phyloP scores from a whole-genome alignment of 2,797 vertebrate species.

The Salmo trutta region DNA sequence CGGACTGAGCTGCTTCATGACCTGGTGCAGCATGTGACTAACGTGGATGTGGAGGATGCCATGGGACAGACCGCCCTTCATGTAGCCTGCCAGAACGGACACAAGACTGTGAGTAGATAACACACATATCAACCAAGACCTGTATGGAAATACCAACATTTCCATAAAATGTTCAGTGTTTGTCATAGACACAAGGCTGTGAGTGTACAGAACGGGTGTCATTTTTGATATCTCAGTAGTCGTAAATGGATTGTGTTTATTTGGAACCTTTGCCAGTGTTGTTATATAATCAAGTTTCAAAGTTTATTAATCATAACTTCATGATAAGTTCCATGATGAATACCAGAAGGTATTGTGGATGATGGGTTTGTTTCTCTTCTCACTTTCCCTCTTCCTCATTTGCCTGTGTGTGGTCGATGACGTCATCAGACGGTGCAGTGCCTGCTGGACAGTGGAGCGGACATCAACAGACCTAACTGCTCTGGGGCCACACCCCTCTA shows the following conservation, averaged over 20 bases:
- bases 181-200: neutral
- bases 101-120: conserved; percentile 69
- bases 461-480: conserved; percentile 97
- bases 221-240: neutral
- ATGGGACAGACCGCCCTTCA: conserved; percentile 99
- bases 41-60: conserved; percentile 98
- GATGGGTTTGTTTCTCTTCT: conserved; percentile 2
- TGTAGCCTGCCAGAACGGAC: conserved; percentile 97
- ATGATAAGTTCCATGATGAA: neutral
- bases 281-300: neutral
- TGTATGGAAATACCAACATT: neutral
- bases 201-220: neutral
- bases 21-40: conserved; percentile 94
- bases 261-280: neutral
- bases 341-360: neutral
- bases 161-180: neutral
- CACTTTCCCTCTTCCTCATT: neutral
- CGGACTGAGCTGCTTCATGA: conserved; percentile 96
- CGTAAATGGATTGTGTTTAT: neutral
- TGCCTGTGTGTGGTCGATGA: neutral
- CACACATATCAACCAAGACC: neutral
- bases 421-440: conserved; percentile 88
- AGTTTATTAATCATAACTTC: neutral
- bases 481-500: conserved; percentile 96
- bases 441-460: conserved; percentile 95